phyloP scores from a whole-genome alignment of 2,113 vertebrate species.

The Phyllostomus discolor region DNA sequence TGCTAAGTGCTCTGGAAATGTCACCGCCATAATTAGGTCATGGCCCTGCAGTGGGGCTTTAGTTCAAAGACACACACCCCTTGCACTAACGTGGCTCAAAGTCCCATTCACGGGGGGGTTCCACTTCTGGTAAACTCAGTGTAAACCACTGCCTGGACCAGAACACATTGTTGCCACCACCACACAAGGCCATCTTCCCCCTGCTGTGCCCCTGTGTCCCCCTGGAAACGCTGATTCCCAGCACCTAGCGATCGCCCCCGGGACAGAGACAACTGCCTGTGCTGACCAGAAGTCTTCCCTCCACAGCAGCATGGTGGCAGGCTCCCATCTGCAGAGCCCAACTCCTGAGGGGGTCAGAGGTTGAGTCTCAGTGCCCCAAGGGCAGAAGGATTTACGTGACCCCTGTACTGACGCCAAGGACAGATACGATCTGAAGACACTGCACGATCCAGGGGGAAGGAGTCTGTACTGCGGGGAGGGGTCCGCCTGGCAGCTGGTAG shows the following conservation, averaged over 20 bases:
- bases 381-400: neutral
- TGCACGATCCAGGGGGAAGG: neutral
- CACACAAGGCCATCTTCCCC: neutral
- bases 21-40: neutral
- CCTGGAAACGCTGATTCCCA: neutral
- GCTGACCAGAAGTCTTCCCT: neutral
- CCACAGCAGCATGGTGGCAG: neutral
- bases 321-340: neutral
- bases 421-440: neutral
- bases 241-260: neutral
- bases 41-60: neutral
- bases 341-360: neutral
- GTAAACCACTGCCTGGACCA: neutral
- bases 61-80: neutral
- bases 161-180: neutral
- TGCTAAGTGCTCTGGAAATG: neutral
- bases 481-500: fast-evolving
- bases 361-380: neutral
- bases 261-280: neutral
- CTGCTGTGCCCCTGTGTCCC: neutral
- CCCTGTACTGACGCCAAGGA: neutral
- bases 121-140: neutral
- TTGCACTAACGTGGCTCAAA: neutral
- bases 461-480: fast-evolving
- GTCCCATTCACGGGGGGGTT: neutral